A percentile compares a stretch with the other conserved stretches of the same genome.
These are phyloP conservation scores for Drosophila ustulata DNA, from an alignment of 2,888 invertebrate genomes.

Conservation along the genomic window DNA sequence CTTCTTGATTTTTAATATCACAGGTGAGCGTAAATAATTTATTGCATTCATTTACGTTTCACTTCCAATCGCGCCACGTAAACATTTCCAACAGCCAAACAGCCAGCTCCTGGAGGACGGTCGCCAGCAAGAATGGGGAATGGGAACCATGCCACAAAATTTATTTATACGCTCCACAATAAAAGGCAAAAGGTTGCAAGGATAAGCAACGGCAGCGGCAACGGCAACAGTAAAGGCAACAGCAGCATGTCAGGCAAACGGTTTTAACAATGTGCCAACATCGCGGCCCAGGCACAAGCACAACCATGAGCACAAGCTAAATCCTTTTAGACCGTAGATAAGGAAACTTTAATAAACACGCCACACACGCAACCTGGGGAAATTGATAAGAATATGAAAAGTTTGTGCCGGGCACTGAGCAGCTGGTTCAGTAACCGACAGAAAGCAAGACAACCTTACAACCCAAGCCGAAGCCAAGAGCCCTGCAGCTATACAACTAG, in stretches of 20 bases:
- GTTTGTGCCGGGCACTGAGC: conserved; percentile 65
- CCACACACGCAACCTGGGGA: conserved; percentile 77
- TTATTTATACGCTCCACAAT: conserved; percentile 68
- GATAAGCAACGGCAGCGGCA: conserved; percentile 18
- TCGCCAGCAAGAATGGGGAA: not conserved
- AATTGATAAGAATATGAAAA: conserved; percentile 79
- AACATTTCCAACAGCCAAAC: conserved; percentile 57
- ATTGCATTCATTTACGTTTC: conserved; percentile 82
- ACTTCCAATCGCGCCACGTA: conserved; percentile 76
- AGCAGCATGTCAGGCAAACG: conserved; percentile 37
- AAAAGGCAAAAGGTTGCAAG: conserved; percentile 53
- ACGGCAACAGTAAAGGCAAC: conserved; percentile 3
- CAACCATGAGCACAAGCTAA: conserved; percentile 50
- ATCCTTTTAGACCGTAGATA: conserved; percentile 77
- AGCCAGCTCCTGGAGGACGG: not conserved
- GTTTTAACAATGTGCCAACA: conserved; percentile 75
- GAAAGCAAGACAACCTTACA: conserved; percentile 1
- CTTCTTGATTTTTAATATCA: conserved; percentile 82
- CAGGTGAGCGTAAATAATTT: conserved; percentile 82
- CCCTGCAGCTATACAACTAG: not conserved
- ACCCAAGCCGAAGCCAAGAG: not conserved
- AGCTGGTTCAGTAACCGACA: conserved; percentile 34
- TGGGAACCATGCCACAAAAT: conserved; percentile 42
- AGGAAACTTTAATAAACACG: conserved; percentile 79
- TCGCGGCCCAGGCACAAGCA: conserved; percentile 30